Base-by-base conservation (phyloP, 1,140 invertebrate species). In the Pygmarrhopalites habei region DNA sequence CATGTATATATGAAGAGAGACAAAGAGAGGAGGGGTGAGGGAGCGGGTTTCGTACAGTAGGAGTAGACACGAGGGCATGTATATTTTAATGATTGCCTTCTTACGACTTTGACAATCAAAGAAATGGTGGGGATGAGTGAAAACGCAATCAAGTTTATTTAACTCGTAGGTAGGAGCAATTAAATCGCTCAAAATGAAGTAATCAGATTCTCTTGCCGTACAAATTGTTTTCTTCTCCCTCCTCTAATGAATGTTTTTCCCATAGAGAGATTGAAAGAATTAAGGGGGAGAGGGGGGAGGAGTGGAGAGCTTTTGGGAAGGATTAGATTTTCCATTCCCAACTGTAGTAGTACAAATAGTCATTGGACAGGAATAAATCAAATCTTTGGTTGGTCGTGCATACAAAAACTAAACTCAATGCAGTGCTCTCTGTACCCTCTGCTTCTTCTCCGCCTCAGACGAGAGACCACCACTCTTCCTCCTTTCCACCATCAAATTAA, bases 131-230 rank as follows among this genome's bases (percentile, higher is more conserved):
- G n/a, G n/a, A n/a, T n/a, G n/a, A n/a, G n/a, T n/a, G n/a, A 52
- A 52, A 52, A 52, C 49, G 25, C 49, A 52, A 52, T 52, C 49
- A 52, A 23, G 49, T 52, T 52, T 52, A 52, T 52, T 52, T 52
- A 52, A 52, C 49, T 52, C 49, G 49, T n/a, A 52, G 49, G 49
- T 52, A 52, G n/a, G 28, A 52, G 49, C 49, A 52, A 52, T 52
- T 52, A 52, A 52, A 29, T 52, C 49, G 14, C 14, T 26, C 28
- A 26, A 52, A 52, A 52, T 52, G 49, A 52, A 52, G 49, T 52
- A 52, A 52, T 52, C 49, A 52, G 49, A 52, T 52, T 52, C 49
- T 23, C 23, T 29, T 26, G 3, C 49, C 25, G 46, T 49, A 26
- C 49, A 52, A 47, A 52, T 52, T 52, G 49, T 52, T 52, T 52